A percentile compares a stretch with the other conserved stretches of the same genome.
Evolutionary conservation across 1,140 invertebrate species (phyloP).

Genomic region (Drosophila sechellia): DNA sequence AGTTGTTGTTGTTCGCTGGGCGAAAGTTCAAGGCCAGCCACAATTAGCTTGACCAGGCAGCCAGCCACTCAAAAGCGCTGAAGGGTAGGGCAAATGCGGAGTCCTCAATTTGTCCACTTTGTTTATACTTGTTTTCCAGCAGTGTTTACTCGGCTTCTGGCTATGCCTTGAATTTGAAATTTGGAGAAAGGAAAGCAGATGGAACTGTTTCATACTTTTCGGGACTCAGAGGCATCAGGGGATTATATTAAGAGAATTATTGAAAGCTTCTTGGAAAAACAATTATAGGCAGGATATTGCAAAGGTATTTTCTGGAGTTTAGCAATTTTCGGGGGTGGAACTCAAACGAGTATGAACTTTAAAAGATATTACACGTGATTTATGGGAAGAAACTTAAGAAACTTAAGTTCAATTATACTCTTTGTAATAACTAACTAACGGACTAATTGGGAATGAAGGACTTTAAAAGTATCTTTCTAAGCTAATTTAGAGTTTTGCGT

Average conservation of each 20-base stretch:
- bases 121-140: slow-evolving; percentile 26
- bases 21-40: slow-evolving; percentile 64
- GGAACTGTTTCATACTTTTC: slow-evolving; percentile 40
- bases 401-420: too few relatives aligned
- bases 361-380: too few relatives aligned
- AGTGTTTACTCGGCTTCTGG: slow-evolving; percentile 54
- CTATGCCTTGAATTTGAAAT: slow-evolving; percentile 49
- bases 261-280: not conserved
- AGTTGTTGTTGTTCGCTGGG: slow-evolving; percentile 11
- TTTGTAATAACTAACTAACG: too few relatives aligned
- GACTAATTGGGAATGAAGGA: too few relatives aligned
- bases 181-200: not conserved
- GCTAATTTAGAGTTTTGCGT: not conserved
- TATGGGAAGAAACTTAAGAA: too few relatives aligned
- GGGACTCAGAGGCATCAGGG: not conserved
- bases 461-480: not conserved
- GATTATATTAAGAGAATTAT: slow-evolving; percentile 19
- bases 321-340: not conserved
- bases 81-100: slow-evolving; percentile 14
- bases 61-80: slow-evolving; percentile 21
- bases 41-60: slow-evolving; percentile 46
- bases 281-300: slow-evolving; percentile 9
- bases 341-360: too few relatives aligned
- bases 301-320: not conserved
- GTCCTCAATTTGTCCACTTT: slow-evolving; percentile 41